Evolutionary conservation across 2,888 invertebrate species (phyloP).

Genomic region (Phasia obesa): DNA sequence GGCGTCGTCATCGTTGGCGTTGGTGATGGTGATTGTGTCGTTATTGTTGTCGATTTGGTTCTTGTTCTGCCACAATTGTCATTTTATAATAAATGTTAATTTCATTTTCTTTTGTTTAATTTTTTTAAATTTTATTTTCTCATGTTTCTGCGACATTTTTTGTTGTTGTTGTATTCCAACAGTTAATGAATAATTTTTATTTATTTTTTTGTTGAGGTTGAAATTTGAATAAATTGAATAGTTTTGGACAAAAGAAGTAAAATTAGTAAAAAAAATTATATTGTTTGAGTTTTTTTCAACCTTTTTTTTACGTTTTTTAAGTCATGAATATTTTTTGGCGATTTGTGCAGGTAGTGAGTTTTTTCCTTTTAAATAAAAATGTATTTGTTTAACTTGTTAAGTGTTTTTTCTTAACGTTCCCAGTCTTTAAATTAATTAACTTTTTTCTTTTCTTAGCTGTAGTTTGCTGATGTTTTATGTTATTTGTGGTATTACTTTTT

Average conservation of each 20-base stretch:
- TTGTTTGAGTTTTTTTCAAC: background rate
- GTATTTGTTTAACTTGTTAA: no score
- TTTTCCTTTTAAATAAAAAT: no score
- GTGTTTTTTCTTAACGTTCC: no score
- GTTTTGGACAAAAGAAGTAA: background rate
- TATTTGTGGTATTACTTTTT: no score
- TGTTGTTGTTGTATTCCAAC: background rate
- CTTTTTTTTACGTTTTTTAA: background rate
- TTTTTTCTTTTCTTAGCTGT: no score
- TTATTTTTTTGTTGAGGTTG: background rate
- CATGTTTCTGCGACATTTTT: background rate
- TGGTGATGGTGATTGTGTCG: background rate
- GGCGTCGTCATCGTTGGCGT: background rate
- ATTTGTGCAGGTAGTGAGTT: no score
- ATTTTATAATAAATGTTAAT: constrained; percentile 12
- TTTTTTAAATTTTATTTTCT: constrained; percentile 9
- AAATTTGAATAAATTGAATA: background rate
- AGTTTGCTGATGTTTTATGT: no score
- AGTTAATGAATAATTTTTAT: constrained; percentile 36
- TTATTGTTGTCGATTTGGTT: background rate
- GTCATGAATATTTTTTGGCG: background rate
- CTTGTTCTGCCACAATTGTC: constrained; percentile 43
- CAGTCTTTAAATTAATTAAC: no score
- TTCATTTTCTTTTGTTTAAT: constrained; percentile 13
- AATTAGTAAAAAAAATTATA: constrained; percentile 5